A percentile compares a stretch with the other conserved stretches of the same genome.
phyloP scores from a whole-genome alignment of 2,797 vertebrate genomes.

The Sebastes flavidus region DNA sequence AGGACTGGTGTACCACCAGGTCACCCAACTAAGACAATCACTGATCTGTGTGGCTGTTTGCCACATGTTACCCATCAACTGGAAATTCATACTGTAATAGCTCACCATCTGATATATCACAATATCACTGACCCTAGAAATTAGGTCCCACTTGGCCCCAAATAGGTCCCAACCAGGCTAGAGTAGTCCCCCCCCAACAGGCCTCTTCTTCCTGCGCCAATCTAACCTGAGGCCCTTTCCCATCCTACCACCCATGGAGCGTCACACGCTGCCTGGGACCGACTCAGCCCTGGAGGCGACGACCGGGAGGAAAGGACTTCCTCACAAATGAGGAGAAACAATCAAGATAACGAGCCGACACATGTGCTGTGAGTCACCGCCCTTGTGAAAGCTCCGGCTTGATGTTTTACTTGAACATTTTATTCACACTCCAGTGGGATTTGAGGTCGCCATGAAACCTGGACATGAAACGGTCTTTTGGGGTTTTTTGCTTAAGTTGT shows the following conservation, averaged over 20 bases:
- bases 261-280: slow-evolving; percentile 25
- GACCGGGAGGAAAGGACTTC: slow-evolving; percentile 6
- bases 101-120: slow-evolving; percentile 26
- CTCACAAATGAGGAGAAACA: slow-evolving; percentile 40
- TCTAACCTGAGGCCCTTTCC: slow-evolving; percentile 55
- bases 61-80: slow-evolving; percentile 39
- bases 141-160: slow-evolving; percentile 26
- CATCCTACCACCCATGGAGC: slow-evolving; percentile 61
- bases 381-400: slow-evolving; percentile 22
- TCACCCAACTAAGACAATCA: background rate
- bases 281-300: slow-evolving; percentile 27
- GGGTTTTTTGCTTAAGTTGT: slow-evolving; percentile 23
- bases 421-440: slow-evolving; percentile 34
- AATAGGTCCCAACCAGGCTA: slow-evolving; percentile 7
- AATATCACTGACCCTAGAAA: slow-evolving; percentile 45
- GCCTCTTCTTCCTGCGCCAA: slow-evolving; percentile 47
- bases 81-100: slow-evolving; percentile 26
- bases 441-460: slow-evolving; percentile 37
- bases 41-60: background rate
- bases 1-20: background rate
- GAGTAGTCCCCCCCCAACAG: background rate
- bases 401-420: slow-evolving; percentile 51
- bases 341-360: slow-evolving; percentile 52
- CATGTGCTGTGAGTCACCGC: slow-evolving; percentile 35
- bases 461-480: slow-evolving; percentile 26